These are phyloP conservation scores for Camponotus floridanus DNA, from an alignment of 1,140 invertebrate genomes.

Conservation along the genomic window DNA sequence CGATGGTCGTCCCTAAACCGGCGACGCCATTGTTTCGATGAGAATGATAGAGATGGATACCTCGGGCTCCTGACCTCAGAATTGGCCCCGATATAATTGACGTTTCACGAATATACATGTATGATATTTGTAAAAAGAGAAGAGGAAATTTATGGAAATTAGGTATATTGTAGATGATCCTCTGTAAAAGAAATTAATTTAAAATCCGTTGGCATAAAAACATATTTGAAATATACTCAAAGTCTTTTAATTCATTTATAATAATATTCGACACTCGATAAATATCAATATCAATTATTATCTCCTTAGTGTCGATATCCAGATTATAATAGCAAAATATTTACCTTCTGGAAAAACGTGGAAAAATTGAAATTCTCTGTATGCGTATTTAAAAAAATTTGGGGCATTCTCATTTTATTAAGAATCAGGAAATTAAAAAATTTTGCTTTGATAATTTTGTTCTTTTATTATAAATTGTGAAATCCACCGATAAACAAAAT, in stretches of 20 bases:
- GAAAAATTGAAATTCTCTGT: neutral
- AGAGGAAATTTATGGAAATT: neutral
- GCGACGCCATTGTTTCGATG: slow-evolving; percentile 65
- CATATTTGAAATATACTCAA: too few relatives aligned
- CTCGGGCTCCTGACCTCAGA: neutral
- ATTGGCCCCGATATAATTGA: neutral
- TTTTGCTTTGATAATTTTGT: too few relatives aligned
- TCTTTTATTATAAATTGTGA: too few relatives aligned
- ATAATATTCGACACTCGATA: too few relatives aligned
- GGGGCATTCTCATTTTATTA: neutral
- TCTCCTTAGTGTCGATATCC: neutral
- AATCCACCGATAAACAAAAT: neutral
- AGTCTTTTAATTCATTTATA: too few relatives aligned
- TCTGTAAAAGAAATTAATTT: neutral
- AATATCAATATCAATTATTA: neutral
- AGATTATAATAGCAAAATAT: neutral
- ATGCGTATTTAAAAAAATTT: neutral
- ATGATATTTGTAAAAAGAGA: neutral
- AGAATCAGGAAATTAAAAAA: neutral
- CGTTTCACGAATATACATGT: neutral
- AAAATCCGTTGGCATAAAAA: too few relatives aligned
- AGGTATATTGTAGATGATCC: neutral
- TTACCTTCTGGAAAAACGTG: neutral
- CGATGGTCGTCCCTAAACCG: slow-evolving; percentile 53
- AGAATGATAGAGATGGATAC: slow-evolving; percentile 46